Evolutionary conservation across 2,797 vertebrate species (phyloP).

Genomic region (Poeciliopsis gracilis): DNA sequence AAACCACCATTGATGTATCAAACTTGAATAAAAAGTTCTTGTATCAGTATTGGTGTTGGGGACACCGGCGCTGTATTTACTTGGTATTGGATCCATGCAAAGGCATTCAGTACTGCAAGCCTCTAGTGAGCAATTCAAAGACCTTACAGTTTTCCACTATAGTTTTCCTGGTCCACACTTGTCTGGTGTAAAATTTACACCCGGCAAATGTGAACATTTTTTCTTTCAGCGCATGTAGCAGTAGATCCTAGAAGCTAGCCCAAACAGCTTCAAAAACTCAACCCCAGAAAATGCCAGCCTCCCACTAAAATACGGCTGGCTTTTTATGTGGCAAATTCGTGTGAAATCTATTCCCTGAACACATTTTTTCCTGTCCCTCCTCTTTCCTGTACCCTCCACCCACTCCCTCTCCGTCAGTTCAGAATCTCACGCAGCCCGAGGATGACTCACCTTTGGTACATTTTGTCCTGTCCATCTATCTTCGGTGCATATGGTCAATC

Average conservation of each 20-base stretch:
- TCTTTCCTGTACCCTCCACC: conserved; percentile 27
- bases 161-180: background rate
- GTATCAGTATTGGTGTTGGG: too few relatives aligned
- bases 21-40: too few relatives aligned
- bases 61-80: too few relatives aligned
- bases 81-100: too few relatives aligned
- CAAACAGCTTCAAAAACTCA: background rate
- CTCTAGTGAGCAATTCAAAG: background rate
- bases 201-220: background rate
- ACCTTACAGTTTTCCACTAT: background rate
- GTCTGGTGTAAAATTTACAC: background rate
- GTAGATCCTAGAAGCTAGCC: background rate
- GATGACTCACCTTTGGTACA: conserved; percentile 72
- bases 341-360: conserved; percentile 24
- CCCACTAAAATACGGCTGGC: background rate
- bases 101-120: too few relatives aligned
- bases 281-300: background rate
- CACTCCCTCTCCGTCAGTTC: conserved; percentile 37
- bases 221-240: too few relatives aligned
- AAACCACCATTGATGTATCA: too few relatives aligned
- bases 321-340: conserved; percentile 3
- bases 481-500: conserved; percentile 53
- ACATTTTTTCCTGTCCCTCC: conserved; percentile 35
- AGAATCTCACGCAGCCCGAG: conserved; percentile 46
- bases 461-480: conserved; percentile 51